Conservation (phyloP, 1,140 invertebrate genomes). For the Drosophila micromelanica region DNA sequence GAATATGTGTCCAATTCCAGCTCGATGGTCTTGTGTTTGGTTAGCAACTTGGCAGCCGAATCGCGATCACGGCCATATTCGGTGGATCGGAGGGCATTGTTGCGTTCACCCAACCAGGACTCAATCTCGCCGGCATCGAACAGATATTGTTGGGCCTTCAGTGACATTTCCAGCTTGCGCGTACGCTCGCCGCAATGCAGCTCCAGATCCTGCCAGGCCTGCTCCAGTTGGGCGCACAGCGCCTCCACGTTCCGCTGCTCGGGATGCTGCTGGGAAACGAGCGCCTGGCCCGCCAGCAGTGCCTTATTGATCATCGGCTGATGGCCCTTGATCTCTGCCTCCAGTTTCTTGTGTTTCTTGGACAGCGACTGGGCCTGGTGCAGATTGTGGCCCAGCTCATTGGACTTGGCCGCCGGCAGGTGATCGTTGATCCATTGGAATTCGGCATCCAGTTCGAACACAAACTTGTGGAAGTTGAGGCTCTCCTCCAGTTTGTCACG, state of each 20-base stretch:
- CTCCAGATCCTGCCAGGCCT: constrained; percentile 89
- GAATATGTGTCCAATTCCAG: constrained; percentile 97
- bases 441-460: constrained; percentile 96
- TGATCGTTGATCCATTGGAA: constrained; percentile 98
- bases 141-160: constrained; percentile 95
- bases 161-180: constrained; percentile 92
- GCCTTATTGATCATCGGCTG: constrained; percentile 93
- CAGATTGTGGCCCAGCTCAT: constrained; percentile 91
- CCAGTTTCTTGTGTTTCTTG: constrained; percentile 97
- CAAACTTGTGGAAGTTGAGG: constrained; percentile 93
- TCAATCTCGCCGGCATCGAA: constrained; percentile 96
- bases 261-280: constrained; percentile 91
- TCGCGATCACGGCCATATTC: constrained; percentile 95
- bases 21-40: constrained; percentile 96
- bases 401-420: constrained; percentile 91
- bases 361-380: constrained; percentile 95
- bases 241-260: constrained; percentile 89
- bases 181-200: constrained; percentile 89
- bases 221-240: constrained; percentile 88
- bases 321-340: constrained; percentile 93
- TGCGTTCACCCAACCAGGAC: constrained; percentile 95
- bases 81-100: constrained; percentile 91
- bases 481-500: constrained; percentile 94
- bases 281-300: constrained; percentile 88
- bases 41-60: constrained; percentile 94